Evolutionary conservation across 1,140 invertebrate genomes (phyloP).

Genomic region (Geopemphigus sp.): DNA sequence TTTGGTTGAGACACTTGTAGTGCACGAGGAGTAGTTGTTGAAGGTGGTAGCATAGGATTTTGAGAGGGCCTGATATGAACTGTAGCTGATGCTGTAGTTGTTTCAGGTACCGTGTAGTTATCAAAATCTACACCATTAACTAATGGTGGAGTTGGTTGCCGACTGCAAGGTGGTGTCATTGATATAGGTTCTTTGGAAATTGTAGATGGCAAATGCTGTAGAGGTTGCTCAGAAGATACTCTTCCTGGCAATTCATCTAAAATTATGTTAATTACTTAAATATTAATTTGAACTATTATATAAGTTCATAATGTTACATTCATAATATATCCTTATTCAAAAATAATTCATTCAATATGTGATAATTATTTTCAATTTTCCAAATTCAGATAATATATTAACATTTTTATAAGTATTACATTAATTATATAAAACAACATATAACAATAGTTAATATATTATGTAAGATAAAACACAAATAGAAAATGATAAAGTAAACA

Average conservation of each 20-base stretch:
- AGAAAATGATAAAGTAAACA: neutral
- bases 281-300: neutral
- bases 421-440: no score
- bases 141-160: slow-evolving; percentile 25
- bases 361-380: neutral
- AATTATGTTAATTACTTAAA: slow-evolving; percentile 11
- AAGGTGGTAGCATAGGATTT: slow-evolving; percentile 40
- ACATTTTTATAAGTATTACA: no score
- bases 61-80: slow-evolving; percentile 17
- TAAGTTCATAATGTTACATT: no score
- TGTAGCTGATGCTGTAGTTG: slow-evolving; percentile 9
- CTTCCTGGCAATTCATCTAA: slow-evolving; percentile 47
- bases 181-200: slow-evolving; percentile 24
- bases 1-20: slow-evolving; percentile 38
- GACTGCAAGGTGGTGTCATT: slow-evolving; percentile 15
- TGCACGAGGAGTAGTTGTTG: slow-evolving; percentile 25
- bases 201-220: neutral
- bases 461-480: no score
- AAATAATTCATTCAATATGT: neutral
- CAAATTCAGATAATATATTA: neutral
- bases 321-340: neutral
- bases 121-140: slow-evolving; percentile 37
- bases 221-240: slow-evolving; percentile 17
- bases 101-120: slow-evolving; percentile 4
- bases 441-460: neutral